phyloP scores from a whole-genome alignment of 2,113 vertebrate species.

The Sturnira hondurensis region DNA sequence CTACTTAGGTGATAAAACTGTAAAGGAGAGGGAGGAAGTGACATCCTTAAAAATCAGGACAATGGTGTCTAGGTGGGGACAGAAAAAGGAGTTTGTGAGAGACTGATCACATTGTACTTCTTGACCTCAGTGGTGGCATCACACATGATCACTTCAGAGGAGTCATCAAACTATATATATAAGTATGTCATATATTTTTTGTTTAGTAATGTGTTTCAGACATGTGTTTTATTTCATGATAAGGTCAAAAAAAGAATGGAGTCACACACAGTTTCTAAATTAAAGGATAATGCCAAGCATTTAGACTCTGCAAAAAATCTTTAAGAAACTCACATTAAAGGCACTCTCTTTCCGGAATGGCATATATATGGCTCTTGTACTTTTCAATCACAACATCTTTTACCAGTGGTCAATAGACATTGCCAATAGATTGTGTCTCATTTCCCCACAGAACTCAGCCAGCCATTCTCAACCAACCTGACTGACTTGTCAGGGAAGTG shows the following conservation, averaged over 20 bases:
- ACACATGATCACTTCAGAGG: neutral
- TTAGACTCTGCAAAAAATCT: neutral
- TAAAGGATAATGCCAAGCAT: neutral
- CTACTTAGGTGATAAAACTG: neutral
- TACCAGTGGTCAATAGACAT: neutral
- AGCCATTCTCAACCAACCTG: neutral
- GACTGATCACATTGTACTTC: neutral
- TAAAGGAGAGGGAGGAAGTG: neutral
- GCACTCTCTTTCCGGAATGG: neutral
- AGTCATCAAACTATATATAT: neutral
- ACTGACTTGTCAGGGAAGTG: neutral
- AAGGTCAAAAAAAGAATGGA: neutral
- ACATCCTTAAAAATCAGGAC: neutral
- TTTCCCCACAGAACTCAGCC: neutral
- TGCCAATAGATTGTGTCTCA: neutral
- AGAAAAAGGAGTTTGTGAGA: neutral
- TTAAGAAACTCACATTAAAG: neutral
- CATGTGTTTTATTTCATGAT: neutral
- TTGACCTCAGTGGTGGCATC: neutral
- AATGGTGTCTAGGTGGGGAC: neutral
- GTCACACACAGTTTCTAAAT: neutral
- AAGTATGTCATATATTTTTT: neutral
- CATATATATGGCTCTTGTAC: neutral
- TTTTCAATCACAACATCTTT: neutral
- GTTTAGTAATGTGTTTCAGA: neutral